These are phyloP conservation scores for Rhamnusium bicolor DNA, from an alignment of 2,888 invertebrate genomes.

Conservation along the genomic window DNA sequence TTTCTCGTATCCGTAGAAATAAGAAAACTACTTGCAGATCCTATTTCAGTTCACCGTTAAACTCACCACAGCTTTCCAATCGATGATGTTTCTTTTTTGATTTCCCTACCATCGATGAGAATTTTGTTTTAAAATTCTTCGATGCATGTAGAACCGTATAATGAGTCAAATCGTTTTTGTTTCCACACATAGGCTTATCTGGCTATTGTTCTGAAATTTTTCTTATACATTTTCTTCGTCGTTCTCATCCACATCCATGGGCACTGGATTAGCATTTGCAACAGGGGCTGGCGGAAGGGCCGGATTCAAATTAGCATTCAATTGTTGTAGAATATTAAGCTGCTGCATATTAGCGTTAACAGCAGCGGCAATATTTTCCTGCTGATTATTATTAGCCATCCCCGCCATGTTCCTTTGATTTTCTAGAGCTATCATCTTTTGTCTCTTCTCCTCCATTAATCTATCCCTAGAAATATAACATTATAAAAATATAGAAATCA, in stretches of 20 bases:
- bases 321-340: conserved; percentile 68
- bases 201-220: not conserved
- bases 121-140: too few species aligned
- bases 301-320: conserved; percentile 67
- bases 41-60: not conserved
- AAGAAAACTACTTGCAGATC: not conserved
- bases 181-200: not conserved
- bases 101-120: not conserved
- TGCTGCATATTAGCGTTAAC: conserved; percentile 68
- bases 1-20: not conserved
- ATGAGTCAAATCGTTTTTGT: not conserved
- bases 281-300: conserved; percentile 59
- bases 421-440: conserved; percentile 79
- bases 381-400: conserved; percentile 57
- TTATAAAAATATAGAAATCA: too few species aligned
- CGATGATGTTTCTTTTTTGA: not conserved
- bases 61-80: not conserved
- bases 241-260: conserved; percentile 57
- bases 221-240: conserved; percentile 43
- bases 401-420: conserved; percentile 68
- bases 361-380: conserved; percentile 61
- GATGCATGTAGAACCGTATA: not conserved
- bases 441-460: conserved; percentile 90
- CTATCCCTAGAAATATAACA: conserved; percentile 65
- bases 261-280: conserved; percentile 58